These are phyloP conservation scores for Escarpia spicata DNA, from an alignment of 2,888 invertebrate species.

Conservation along the genomic window DNA sequence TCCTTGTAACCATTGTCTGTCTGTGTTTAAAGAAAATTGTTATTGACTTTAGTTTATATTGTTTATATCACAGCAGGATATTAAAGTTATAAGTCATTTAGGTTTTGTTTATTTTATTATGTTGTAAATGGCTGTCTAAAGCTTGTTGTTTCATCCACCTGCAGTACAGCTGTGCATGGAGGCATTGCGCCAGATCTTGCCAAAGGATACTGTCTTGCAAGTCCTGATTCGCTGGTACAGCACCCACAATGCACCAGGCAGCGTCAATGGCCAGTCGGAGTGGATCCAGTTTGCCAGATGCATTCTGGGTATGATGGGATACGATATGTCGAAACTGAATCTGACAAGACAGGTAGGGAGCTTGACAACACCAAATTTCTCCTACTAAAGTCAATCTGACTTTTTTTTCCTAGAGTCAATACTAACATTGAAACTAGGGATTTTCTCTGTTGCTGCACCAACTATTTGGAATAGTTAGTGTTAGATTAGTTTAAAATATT, in stretches of 20 bases:
- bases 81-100: background rate
- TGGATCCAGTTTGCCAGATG: conserved; percentile 64
- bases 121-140: background rate
- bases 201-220: conserved; percentile 79
- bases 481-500: no score
- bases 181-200: conserved; percentile 79
- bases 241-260: conserved; percentile 85
- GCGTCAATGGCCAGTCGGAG: conserved; percentile 56
- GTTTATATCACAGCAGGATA: background rate
- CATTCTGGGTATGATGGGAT: conserved; percentile 75
- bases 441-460: no score
- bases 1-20: background rate
- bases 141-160: conserved; percentile 23
- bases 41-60: background rate
- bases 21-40: background rate
- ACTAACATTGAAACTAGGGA: no score
- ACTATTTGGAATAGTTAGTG: no score
- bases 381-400: background rate
- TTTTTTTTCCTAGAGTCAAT: no score
- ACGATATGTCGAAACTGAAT: conserved; percentile 69
- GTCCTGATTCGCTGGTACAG: conserved; percentile 87
- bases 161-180: conserved; percentile 78
- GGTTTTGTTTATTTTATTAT: background rate
- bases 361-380: background rate
- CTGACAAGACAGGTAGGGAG: conserved; percentile 59